Evolutionary conservation across 2,888 invertebrate species (phyloP), one percentile per base, ranked within the genome.

Genomic region (Pocota personata): DNA sequence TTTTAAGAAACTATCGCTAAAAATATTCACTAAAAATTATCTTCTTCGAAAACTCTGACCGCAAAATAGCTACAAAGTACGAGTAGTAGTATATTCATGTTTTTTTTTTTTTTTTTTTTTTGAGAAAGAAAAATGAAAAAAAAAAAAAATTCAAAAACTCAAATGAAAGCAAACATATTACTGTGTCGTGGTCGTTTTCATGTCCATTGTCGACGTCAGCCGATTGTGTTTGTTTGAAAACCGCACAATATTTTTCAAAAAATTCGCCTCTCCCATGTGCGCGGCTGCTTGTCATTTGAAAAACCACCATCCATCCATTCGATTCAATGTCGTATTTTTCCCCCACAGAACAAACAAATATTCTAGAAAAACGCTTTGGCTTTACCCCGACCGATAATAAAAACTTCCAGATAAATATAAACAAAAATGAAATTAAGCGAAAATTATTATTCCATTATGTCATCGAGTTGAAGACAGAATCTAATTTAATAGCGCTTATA

Each of bases 381-480:
- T 55, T 16, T 14, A 16, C 21, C 46, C 48, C 19, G 21, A 48
- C n/a, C 16, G 48, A 21, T 4, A 46, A 66, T 66, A 40, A 73
- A 62, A 60, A 48, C 30, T 50, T 73, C 73, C 62, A 73, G 72
- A 48, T 58, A 50, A 58, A 58, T 35, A 73, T 46, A 73, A 62
- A 73, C 30, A 60, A 40, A 50, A 62, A 50, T 3, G n/a, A 62
- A 62, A 73, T 40, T 40, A 71, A 24, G 21, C 3, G 24, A 66
- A 50, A 66, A 73, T 80, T 69, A 76, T 76, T 52, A 46, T 62
- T 76, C 69, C 55, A 82, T 80, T 80, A 80, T 80, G 55, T 37
- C 60, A 60, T 67, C 58, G 52, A 21, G 43, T 12, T 5, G 43
- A 60, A 69, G 82, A 52, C 76, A 78, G 52, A 62, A 62, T 43